These are phyloP conservation scores for Rhodinocichla rosea DNA, from an alignment of 2,113 vertebrate species.

Conservation along the genomic window DNA sequence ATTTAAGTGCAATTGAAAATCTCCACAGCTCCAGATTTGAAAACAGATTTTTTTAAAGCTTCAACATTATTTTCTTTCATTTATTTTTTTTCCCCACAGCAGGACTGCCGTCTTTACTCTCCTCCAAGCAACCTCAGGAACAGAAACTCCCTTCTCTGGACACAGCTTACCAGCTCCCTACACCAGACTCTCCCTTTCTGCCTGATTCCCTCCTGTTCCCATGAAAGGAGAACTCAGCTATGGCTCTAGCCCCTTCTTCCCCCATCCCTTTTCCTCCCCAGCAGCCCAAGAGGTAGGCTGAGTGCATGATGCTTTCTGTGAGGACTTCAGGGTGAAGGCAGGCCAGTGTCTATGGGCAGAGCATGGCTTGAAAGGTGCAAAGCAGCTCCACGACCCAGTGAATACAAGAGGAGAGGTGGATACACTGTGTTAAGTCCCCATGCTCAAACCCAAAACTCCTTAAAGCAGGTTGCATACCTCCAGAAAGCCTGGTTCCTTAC, in stretches of 20 bases:
- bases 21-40: background rate
- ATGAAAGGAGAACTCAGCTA: background rate
- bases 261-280: background rate
- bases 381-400: background rate
- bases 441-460: background rate
- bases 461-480: background rate
- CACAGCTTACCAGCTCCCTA: background rate
- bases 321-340: background rate
- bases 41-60: background rate
- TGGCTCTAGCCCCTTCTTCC: background rate
- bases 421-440: background rate
- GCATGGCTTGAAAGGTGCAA: background rate
- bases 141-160: background rate
- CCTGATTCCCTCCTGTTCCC: background rate
- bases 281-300: background rate
- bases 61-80: background rate
- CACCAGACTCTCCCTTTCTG: background rate
- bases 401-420: background rate
- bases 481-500: background rate
- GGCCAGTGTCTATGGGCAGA: rapidly evolving
- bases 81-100: rapidly evolving
- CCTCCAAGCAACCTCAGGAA: background rate
- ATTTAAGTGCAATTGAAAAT: background rate
- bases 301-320: background rate
- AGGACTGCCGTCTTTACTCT: background rate